Evolutionary conservation across 1,140 invertebrate species (phyloP).

Genomic region (Gonioctena quinquepunctata): DNA sequence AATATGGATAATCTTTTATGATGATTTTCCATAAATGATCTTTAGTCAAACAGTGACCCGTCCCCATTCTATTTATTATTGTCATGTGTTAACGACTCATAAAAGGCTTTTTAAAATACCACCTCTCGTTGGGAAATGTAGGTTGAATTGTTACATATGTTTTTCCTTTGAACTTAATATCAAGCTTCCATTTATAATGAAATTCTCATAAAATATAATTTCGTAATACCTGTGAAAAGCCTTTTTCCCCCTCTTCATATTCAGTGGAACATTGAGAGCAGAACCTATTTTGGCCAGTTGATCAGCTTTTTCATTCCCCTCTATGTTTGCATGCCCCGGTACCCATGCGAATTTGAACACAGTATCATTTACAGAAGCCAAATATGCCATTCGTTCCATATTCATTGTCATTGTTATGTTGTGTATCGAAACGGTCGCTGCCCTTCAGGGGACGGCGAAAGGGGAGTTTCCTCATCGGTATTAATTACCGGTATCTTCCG

Average conservation of each 20-base stretch:
- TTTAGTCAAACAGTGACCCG: constrained; percentile 19
- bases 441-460: too few relatives aligned
- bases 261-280: not conserved
- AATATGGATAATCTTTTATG: constrained; percentile 9
- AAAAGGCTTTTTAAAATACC: constrained; percentile 3
- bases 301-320: constrained; percentile 2
- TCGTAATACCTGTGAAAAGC: too few relatives aligned
- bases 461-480: too few relatives aligned
- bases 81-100: constrained; percentile 13
- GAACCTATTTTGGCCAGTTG: not conserved
- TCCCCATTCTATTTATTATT: constrained; percentile 22
- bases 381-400: not conserved
- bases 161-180: too few relatives aligned
- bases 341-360: constrained; percentile 14
- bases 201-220: too few relatives aligned
- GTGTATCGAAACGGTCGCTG: too few relatives aligned
- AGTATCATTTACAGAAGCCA: not conserved
- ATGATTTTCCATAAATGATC: constrained; percentile 14
- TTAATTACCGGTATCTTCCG: too few relatives aligned
- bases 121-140: not conserved
- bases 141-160: not conserved
- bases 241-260: not conserved
- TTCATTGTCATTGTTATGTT: too few relatives aligned
- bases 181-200: too few relatives aligned
- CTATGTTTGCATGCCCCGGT: not conserved